Evolutionary conservation across 2,113 vertebrate species (phyloP).

Genomic region (Mystacornis crossleyi): DNA sequence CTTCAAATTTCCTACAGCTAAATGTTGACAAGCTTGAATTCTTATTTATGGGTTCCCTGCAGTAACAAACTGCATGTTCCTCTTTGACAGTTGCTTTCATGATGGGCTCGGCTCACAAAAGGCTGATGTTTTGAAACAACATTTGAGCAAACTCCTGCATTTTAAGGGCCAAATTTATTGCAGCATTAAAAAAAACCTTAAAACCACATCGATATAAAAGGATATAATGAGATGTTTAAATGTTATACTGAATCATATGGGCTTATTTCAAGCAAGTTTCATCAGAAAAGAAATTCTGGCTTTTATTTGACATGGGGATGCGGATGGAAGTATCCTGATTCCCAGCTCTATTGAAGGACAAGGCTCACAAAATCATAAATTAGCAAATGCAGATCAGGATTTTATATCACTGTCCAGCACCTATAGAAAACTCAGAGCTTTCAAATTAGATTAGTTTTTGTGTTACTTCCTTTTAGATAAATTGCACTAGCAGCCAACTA

Average conservation of each 20-base stretch:
- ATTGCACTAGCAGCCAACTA: background rate
- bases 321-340: background rate
- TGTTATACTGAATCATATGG: background rate
- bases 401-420: background rate
- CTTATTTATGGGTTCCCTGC: constrained; percentile 54
- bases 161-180: background rate
- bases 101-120: constrained; percentile 2
- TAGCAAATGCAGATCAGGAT: background rate
- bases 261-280: background rate
- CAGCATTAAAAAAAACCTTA: background rate
- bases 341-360: background rate
- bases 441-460: background rate
- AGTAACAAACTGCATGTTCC: constrained; percentile 38
- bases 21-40: constrained; percentile 55
- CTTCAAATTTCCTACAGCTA: constrained; percentile 59
- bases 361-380: background rate
- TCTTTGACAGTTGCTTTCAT: background rate
- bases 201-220: background rate
- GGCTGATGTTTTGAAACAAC: background rate
- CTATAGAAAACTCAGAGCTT: background rate
- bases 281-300: background rate
- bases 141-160: background rate
- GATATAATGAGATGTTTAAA: background rate
- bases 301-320: background rate
- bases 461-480: background rate